Evolutionary conservation across 1,140 invertebrate species (phyloP), one percentile per base, ranked within the genome.

Genomic region (Phthorimaea operculella): DNA sequence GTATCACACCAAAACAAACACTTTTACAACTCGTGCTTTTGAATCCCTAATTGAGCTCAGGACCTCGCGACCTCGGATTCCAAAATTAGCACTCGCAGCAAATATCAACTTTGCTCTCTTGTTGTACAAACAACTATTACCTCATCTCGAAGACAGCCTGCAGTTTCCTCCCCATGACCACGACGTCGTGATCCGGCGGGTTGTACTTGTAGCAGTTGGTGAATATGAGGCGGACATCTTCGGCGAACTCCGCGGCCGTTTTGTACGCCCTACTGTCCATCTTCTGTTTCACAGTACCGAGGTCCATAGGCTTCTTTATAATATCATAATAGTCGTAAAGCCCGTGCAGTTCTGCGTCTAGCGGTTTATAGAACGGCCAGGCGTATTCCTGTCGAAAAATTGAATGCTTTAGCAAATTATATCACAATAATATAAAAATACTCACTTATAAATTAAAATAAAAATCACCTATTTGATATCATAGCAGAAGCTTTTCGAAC

Each of bases 201-300:
- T 99, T 99, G 80, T 99, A 99, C 82, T 98, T 97, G 83, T 98
- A 99, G 86, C 98, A 99, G 88, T 99, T 99, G 55, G 95, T 97
- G 87, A 99, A 99, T 90, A 99, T 98, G 79, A 98, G 92, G 83
- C 97, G 90, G 34, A 99, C 94, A 87, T 99, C 98, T 53, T 90
- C 90, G 2, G 96, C 97, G 87, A 99, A 99, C 78, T 99, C 97
- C 62, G 92, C 90, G 9, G 94, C 92, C 57, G 91, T 93, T 78
- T 92, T 93, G 79, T 99, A 99, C 69, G 97, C 94, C 66, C 96
- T 88, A 76, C 90, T 92, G 76, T 99, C 97, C 93, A 99, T 95
- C 90, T 99, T 99, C 73, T 90, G 89, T 88, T 98, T 98, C 1
- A 99, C 95, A 33, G 97, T 98, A n/a, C 96, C 96, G 60, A 99